Evolutionary conservation across 2,797 vertebrate genomes (phyloP), one percentile per base, ranked within the genome.

Genomic region (Anguilla pacifica): DNA sequence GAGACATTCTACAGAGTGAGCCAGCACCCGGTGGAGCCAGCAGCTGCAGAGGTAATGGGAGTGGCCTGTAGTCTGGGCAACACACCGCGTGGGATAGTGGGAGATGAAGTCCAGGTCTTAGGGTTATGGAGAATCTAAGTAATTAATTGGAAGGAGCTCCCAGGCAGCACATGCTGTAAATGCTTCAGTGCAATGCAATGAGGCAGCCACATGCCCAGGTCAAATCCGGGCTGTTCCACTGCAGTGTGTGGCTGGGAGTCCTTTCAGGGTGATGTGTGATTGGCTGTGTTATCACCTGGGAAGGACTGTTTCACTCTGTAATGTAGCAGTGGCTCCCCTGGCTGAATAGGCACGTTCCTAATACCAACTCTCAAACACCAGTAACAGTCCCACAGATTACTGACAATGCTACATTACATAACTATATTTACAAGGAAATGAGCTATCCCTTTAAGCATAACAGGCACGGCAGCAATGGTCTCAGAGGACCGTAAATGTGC

Each of bases 1-100:
- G 93, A 92, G 4, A 0, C 88, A 0, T 86, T 92, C 0, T 95
- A 95, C 92, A 95, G 95, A 0, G 15, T 93, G 35, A 89, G 81
- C 87, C 96, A 95, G 86, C 95, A 94, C 85, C 2, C 86, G 85
- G 61, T 25, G 59, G 86, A 82, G 17, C 59, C 72, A 13, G 49
- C 86, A 25, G 22, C 55, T 49, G 7, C 83, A 67, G 86, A 89
- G 88, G 88, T 89, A 55, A 87, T 83, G 74, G n/a, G 49, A 82
- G 19, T 74, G 5, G 13, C 25, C 35, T n/a, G 4, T 39, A 39
- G 67, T 10, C 61, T 31, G 61, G 22, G 35, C 49, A 17, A 6
- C 3, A 19, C 31, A 51, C 13, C 19, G 6, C 46, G 22, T 84
- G 22, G 31, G 28, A 77, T 49, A n/a, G 28, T 70, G 64, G 64